Conservation (phyloP, 1,140 invertebrate species). For the Oedothorax gibbosus region DNA sequence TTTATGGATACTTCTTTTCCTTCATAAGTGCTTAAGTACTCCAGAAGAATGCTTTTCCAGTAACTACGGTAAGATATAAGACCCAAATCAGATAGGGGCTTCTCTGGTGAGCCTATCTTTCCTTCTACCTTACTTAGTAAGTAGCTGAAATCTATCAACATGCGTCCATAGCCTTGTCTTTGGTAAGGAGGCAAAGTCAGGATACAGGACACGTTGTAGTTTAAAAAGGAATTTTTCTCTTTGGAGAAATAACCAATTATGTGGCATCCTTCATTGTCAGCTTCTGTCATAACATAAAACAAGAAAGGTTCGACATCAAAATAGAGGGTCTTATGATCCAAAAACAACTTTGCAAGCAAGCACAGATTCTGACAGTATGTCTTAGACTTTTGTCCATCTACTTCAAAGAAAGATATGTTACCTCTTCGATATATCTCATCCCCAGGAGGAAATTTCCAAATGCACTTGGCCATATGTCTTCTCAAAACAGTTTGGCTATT, state of each 20-base stretch:
- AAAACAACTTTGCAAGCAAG: slow-evolving; percentile 93
- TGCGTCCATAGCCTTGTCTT: slow-evolving; percentile 97
- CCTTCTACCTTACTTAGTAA: slow-evolving; percentile 93
- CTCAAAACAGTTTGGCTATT: slow-evolving; percentile 87
- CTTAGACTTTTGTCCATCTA: slow-evolving; percentile 83
- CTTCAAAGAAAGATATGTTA: slow-evolving; percentile 67
- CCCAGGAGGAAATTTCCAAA: slow-evolving; percentile 92
- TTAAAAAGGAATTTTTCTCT: slow-evolving; percentile 97
- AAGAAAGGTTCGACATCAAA: slow-evolving; percentile 98
- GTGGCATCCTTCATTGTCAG: slow-evolving; percentile 92
- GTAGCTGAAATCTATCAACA: slow-evolving; percentile 96
- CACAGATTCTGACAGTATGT: slow-evolving; percentile 97
- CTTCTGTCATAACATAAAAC: slow-evolving; percentile 96
- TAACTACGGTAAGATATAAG: slow-evolving; percentile 98
- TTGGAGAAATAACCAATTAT: slow-evolving; percentile 99
- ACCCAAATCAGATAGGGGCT: slow-evolving; percentile 96
- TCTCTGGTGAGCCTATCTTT: slow-evolving; percentile 98
- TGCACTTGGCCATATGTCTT: slow-evolving; percentile 89
- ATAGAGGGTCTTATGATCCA: slow-evolving; percentile 97
- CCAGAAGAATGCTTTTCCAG: slow-evolving; percentile 94
- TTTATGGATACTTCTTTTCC: slow-evolving; percentile 91
- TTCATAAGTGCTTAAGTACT: slow-evolving; percentile 87
- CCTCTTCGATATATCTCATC: slow-evolving; percentile 91
- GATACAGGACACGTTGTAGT: slow-evolving; percentile 98
- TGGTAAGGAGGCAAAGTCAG: slow-evolving; percentile 96